Base-by-base conservation (phyloP, 2,797 vertebrate species). In the Naso thynnoides region DNA sequence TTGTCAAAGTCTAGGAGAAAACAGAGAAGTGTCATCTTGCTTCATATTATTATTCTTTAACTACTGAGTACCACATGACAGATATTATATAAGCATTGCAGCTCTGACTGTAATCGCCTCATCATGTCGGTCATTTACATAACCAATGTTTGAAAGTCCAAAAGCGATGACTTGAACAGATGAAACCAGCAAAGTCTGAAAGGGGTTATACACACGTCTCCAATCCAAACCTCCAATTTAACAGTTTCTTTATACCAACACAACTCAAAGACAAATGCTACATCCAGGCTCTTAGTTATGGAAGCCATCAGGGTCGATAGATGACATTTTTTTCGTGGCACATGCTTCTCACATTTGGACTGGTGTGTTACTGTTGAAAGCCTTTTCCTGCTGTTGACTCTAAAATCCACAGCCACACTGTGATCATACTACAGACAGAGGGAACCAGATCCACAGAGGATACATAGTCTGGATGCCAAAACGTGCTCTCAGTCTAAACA, bases 301-400 rank as follows among this genome's bases (percentile, higher is more conserved):
- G n/a, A 74, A 74, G 49, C 53, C 45, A 56, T 76, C 52, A 19
- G 38, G 64, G 64, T 85, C 47, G 10, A 49, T 36, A 64, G 27
- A 86, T 79, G 61, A 47, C 71, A 42, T 76, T 58, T 73, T 61
- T 71, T 60, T 74, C 49, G 9, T 61, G 62, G 48, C 4, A 27
- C 63, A 76, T 73, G 72, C 69, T 67, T 87, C 52, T 73, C 70
- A 56, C 52, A 81, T 86, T 84, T 87, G 79, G 71, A 79, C 33
- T 33, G 45, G 48, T 59, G 52, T 52, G 31, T 76, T 66, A n/a
- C 50, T 72, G 76, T 63, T 83, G 78, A 88, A 84, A 85, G 59
- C 56, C 56, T 65, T 78, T 85, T 86, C 79, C 76, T 86, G 76
- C 76, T 82, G 66, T 70, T 54, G 65, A 44, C 45, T 81, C 45